Evolutionary conservation across 2,113 vertebrate species (phyloP), one percentile per base, ranked within the genome.

Genomic region (Arizona elegans): DNA sequence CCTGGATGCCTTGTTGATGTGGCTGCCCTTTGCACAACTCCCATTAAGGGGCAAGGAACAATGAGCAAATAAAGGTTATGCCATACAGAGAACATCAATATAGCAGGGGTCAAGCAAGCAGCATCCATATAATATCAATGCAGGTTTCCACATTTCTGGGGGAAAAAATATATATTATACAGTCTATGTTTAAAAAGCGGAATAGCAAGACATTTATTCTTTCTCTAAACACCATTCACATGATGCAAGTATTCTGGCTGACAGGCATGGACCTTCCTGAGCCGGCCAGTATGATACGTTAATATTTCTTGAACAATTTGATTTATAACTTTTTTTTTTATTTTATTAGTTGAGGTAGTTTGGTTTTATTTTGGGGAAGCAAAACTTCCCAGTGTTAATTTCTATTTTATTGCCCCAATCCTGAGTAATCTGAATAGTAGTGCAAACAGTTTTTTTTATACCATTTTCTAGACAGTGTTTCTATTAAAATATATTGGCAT

Each of bases 401-500:
- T 70, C 38, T 92, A 91, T 94, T 0, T 38, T 15, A 70, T 52
- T 92, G 92, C 87, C 90, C 59, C 33, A 70, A 10, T 43, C 65
- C 54, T 87, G 0, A 0, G 87, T 53, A 58, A 88, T 94, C 65
- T 70, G 29, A 29, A 86, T 12, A 59, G 47, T 38, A 26, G 43
- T 75, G 54, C 23, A 87, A 87, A 50, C 47, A 53, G 0, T 5
- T 53, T n/a, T 70, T 59, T 70, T 90, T 55, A 50, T 0, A 0
- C 33, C 26, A 47, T 62, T 89, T 43, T 3, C 43, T 11, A 87
- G 81, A 93, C 91, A 93, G 8, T 17, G 21, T n/a, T 53, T 33
- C 54, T 50, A 81, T 19, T 59, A 33, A 90, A 58, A 86, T 33
- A 26, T 3, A 26, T 43, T 92, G 92, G 87, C 65, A 92, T 88